phyloP scores from a whole-genome alignment of 2,888 invertebrate species.

The Oscheius sp. region DNA sequence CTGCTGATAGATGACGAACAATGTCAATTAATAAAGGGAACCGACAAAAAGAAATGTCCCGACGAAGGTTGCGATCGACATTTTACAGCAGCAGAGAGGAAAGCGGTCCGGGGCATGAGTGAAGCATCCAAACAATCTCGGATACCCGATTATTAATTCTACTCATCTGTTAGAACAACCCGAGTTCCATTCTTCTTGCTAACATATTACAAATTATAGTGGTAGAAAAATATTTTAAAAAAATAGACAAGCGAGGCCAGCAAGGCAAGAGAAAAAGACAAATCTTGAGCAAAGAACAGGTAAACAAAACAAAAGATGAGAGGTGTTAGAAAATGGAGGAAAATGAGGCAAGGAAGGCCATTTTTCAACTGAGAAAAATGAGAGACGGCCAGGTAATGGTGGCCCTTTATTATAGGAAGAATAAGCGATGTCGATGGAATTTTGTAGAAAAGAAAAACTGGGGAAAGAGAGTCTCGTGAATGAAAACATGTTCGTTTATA shows the following conservation, averaged over 20 bases:
- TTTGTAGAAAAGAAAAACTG: no score
- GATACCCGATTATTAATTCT: constrained; percentile 17
- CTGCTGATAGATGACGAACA: not conserved
- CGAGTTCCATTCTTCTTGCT: not conserved
- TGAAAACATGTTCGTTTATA: no score
- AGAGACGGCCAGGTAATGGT: no score
- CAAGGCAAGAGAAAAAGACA: no score
- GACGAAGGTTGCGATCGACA: constrained; percentile 37
- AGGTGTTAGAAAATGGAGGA: no score
- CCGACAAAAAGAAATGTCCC: constrained; percentile 32
- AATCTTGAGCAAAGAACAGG: no score
- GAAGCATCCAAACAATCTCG: constrained; percentile 33
- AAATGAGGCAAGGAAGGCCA: no score
- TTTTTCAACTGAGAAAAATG: no score
- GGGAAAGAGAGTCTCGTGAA: no score
- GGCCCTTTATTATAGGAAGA: no score
- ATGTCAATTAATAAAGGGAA: constrained; percentile 34
- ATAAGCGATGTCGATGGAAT: no score
- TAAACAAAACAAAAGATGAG: no score
- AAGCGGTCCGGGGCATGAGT: not conserved
- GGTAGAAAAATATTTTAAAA: not conserved
- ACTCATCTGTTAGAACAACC: not conserved
- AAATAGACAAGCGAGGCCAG: not conserved
- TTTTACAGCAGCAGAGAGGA: constrained; percentile 30
- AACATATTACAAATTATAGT: not conserved